A percentile compares a stretch with the other conserved stretches of the same genome.
Evolutionary conservation across 2,888 invertebrate species (phyloP).

Genomic region (Plebejus anna): DNA sequence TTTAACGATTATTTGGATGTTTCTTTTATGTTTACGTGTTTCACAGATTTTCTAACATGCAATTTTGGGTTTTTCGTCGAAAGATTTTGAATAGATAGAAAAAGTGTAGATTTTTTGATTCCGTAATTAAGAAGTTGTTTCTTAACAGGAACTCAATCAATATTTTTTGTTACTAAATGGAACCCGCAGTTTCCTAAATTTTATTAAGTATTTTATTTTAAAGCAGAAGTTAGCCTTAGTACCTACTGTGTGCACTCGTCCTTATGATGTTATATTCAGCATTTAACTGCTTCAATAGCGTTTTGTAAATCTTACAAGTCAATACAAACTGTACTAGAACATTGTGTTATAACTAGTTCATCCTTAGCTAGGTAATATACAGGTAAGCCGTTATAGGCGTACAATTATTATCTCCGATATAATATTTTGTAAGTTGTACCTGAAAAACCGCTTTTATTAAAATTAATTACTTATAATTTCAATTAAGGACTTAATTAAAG

Average conservation of each 20-base stretch:
- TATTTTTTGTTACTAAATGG: background rate
- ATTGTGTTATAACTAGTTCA: background rate
- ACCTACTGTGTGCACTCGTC: background rate
- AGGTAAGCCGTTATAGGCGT: background rate
- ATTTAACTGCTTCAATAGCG: background rate
- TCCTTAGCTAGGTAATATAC: background rate
- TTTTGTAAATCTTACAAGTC: conserved; percentile 4
- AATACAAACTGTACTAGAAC: background rate
- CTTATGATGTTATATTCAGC: background rate
- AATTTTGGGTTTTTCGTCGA: background rate
- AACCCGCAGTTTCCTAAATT: background rate
- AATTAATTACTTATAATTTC: no score
- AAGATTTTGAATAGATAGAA: background rate
- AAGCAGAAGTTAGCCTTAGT: background rate
- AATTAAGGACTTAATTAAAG: no score
- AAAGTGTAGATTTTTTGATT: background rate
- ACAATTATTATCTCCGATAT: background rate
- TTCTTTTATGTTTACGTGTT: background rate
- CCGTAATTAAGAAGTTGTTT: no score
- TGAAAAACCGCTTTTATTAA: background rate
- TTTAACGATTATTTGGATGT: conserved; percentile 22
- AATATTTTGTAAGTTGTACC: background rate
- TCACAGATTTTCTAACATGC: background rate
- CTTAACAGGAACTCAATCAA: background rate
- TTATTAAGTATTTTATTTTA: background rate